Evolutionary conservation across 2,888 invertebrate species (phyloP), one percentile per base, ranked within the genome.

Genomic region (Esperia sulphurella): DNA sequence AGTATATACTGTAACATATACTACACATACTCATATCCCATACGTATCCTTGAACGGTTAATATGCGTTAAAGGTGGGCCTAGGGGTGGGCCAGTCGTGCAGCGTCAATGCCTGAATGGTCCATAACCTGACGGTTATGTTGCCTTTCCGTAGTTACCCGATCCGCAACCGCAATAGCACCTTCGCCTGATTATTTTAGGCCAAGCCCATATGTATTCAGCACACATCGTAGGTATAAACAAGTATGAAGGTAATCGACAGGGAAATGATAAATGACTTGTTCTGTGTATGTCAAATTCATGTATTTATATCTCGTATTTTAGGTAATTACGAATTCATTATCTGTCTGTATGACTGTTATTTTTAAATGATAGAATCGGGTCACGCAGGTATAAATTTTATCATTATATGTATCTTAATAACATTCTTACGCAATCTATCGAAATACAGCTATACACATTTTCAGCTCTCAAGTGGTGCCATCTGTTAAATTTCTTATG

Each of bases 161-260:
- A 13, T 31, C 12, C 28, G 41, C 39, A 13, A 12, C n/a, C 37
- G 13, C 6, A 37, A 37, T 37, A 37, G 13, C 12, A 37, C 12
- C 37, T 37, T 12, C 37, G 21, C n/a, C 33, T 30, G 45, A 29
- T 42, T 31, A 41, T 44, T 35, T 50, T 21, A 5, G 28, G 48
- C 40, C 50, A 41, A 50, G 45, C 50, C 52, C 48, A 30, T 46
- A 48, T 37, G 37, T 6, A n/a, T 7, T n/a, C 12, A n/a, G 37
- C 10, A 37, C 13, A 33, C 33, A 21, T 3, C 7, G 8, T 5
- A 8, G 33, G 8, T 33, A 5, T 10, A 33, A 2, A 10, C 33
- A 33, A 3, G 7, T 33, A 33, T 10, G 4, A 6, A 33, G n/a
- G n/a, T n/a, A n/a, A n/a, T n/a, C 33, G 21, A 21, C 21, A 21